Percentiles rank a stretch among this genome's conserved stretches.
Conservation (phyloP, 2,797 vertebrate genomes). For the Psittacula echo region DNA sequence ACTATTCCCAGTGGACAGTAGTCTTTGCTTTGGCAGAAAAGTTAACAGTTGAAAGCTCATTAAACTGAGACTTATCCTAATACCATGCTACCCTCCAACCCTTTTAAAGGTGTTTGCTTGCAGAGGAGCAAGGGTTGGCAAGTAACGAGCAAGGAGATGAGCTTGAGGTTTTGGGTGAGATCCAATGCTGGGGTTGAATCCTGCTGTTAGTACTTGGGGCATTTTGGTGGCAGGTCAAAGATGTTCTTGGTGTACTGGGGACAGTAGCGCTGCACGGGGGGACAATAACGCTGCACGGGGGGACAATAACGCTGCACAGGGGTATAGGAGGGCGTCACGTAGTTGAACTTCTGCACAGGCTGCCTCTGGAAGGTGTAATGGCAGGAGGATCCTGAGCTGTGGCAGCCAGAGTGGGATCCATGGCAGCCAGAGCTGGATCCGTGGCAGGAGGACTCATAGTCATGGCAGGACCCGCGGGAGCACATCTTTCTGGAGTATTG, state of each 20-base stretch:
- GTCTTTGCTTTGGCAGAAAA: neutral
- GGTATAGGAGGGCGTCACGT: neutral
- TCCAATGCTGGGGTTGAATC: accelerated
- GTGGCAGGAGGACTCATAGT: neutral
- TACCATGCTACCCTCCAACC: accelerated
- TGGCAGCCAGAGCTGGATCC: neutral
- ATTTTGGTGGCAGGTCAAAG: neutral
- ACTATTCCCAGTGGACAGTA: accelerated
- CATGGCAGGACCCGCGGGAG: neutral
- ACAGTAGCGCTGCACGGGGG: neutral
- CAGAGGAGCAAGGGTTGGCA: accelerated
- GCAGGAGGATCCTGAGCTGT: neutral
- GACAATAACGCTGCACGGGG: accelerated
- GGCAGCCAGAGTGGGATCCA: neutral
- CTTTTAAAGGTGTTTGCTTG: neutral
- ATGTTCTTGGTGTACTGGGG: neutral
- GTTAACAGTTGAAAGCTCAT: neutral
- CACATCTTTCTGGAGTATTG: neutral
- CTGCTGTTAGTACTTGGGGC: neutral
- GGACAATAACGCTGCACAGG: neutral
- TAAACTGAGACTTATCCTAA: accelerated
- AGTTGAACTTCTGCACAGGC: neutral
- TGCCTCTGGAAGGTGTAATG: conserved; percentile 8
- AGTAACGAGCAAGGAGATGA: accelerated
- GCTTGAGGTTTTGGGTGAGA: accelerated